Evolutionary conservation across 2,113 vertebrate genomes (phyloP), one percentile per base, ranked within the genome.

Genomic region (Pipra filicauda): DNA sequence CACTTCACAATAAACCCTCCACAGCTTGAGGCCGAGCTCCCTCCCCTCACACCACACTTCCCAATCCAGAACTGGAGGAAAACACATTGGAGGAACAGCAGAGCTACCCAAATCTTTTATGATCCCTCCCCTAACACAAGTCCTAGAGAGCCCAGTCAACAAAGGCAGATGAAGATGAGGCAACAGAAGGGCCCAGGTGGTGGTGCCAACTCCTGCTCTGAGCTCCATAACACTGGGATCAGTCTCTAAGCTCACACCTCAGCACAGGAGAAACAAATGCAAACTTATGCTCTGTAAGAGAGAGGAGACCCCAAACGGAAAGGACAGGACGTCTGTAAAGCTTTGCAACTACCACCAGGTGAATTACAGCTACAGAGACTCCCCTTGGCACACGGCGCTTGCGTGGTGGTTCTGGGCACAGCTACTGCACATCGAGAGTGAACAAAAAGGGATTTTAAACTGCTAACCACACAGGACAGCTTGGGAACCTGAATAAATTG

Each of bases 331-430:
- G 46, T 54, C 11, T 28, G 78, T 31, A 84, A 92, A 93, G 88
- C 79, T 90, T 71, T 59, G 80, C 74, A 43, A 67, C 80, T 85
- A 93, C 52, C 51, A 48, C 46, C 92, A 54, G 82, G 84, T 73
- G 85, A 91, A 84, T 80, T 66, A 85, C 39, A 82, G 78, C 78
- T 64, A 79, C 26, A 81, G 78, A 88, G 88, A 55, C 78, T 94
- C 58, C 93, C 94, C 96, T 95, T 96, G 96, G 96, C 97, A 97
- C 96, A 87, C 69, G 74, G 58, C 1, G 18, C 80, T 88, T 72
- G 85, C 55, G 72, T 23, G 62, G 75, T 18, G 69, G 96, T 91
- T 91, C 96, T 88, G 96, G 92, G 91, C 94, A 96, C 85, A 89
- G 91, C 93, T 96, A 92, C 85, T 80, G 87, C 84, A 96, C 70